Evolutionary conservation across 2,113 vertebrate genomes (phyloP), one percentile per base, ranked within the genome.

Genomic region (Daboia siamensis): DNA sequence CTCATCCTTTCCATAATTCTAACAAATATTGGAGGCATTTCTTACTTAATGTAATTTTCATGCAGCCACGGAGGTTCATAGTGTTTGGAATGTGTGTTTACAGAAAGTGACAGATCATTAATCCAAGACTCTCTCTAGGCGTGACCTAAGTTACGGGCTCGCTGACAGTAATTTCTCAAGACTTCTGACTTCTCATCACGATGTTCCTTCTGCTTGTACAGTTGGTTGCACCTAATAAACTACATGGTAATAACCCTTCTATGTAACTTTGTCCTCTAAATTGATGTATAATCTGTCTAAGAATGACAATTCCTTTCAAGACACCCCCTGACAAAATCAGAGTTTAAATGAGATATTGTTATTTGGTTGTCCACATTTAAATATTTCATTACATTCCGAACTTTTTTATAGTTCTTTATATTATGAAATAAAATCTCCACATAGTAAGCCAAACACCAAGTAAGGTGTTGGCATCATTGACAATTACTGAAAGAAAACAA

Each of bases 61-160:
- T 95, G 90, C 74, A 93, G 56, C 29, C 0, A 0, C 84, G 33
- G 89, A 93, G 24, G 90, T 74, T 95, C 91, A 24, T 51, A 21
- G 85, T 93, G 89, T 96, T 88, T 94, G 46, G 96, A 96, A 95
- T 89, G 44, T 61, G 48, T 94, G 29, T 95, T 97, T 96, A 94
- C 93, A 94, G 93, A 94, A 96, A 95, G 91, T 93, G 95, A 94
- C 94, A 96, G 93, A 94, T 96, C 92, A 92, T 96, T 96, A 96
- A 96, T 95, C 90, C 93, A 86, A 95, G 61, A n/a, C n/a, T 94
- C 29, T 95, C 92, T 90, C 54, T 92, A 87, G 89, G 74, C 59
- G 52, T 57, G 86, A 95, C 95, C 91, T 93, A 15, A 56, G 92
- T 96, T 92, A 91, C 86, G 56, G 93, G 26, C n/a, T 89, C 90